These are phyloP conservation scores for Xestia rhomboidea DNA, from an alignment of 2,888 invertebrate genomes.

Conservation along the genomic window DNA sequence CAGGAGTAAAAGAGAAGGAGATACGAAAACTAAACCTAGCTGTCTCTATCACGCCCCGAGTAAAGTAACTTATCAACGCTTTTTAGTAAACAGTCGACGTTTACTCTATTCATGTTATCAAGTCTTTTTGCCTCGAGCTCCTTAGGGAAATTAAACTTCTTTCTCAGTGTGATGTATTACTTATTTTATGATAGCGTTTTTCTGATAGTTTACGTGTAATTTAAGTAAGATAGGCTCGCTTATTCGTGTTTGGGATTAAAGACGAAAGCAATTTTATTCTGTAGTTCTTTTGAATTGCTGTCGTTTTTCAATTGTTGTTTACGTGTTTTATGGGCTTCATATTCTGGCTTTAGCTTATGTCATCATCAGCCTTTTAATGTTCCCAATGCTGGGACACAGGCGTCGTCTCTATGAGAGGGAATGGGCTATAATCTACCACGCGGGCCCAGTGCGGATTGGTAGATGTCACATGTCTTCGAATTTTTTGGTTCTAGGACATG, in stretches of 20 bases:
- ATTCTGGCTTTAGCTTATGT: too few species aligned
- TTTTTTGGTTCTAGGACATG: too few species aligned
- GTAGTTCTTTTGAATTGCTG: background rate
- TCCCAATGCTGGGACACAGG: too few species aligned
- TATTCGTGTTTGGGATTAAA: background rate
- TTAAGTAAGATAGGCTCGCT: background rate
- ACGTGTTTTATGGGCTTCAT: background rate
- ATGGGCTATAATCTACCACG: too few species aligned
- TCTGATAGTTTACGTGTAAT: constrained; percentile 25
- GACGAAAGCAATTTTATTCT: background rate
- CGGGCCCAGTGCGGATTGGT: too few species aligned
- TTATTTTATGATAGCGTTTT: constrained; percentile 43
- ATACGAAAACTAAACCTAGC: background rate
- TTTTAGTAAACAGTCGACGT: constrained; percentile 37
- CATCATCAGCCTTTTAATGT: too few species aligned
- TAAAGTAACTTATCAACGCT: background rate
- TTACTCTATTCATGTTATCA: constrained; percentile 22
- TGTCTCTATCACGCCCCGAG: background rate
- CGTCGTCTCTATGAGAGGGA: too few species aligned
- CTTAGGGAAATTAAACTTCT: constrained; percentile 50
- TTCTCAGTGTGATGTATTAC: constrained; percentile 33
- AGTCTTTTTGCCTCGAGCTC: constrained; percentile 15
- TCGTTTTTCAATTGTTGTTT: background rate
- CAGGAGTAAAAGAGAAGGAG: background rate
- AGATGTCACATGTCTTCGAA: too few species aligned